Evolutionary conservation across 2,113 vertebrate species (phyloP).

Genomic region (Nyctibius bracteatus): DNA sequence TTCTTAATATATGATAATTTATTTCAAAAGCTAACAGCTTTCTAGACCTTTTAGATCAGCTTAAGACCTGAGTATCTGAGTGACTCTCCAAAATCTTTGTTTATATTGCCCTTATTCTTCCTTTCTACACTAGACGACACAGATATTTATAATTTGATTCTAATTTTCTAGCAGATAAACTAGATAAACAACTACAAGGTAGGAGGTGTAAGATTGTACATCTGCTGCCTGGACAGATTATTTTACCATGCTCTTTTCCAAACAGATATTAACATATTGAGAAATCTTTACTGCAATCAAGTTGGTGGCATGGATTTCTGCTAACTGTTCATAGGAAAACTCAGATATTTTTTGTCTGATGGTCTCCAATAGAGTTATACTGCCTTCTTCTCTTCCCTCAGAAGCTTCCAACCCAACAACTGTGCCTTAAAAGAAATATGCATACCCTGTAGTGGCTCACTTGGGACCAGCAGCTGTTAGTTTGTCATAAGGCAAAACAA

Average conservation of each 20-base stretch:
- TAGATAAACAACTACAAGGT: not conserved
- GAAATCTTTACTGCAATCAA: not conserved
- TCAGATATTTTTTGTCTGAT: not conserved
- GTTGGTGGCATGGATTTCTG: not conserved
- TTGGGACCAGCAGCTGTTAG: not conserved
- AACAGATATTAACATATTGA: not conserved
- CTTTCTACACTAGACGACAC: not conserved
- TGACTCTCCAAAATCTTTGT: not conserved
- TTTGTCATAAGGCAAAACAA: not conserved
- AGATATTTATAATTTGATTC: not conserved
- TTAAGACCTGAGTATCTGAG: not conserved
- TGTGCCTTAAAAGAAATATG: not conserved
- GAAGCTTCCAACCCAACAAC: not conserved
- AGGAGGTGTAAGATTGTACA: not conserved
- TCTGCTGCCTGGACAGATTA: not conserved
- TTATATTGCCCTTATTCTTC: not conserved
- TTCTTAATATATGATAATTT: not conserved
- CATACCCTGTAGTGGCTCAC: fast-evolving
- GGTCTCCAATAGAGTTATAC: not conserved
- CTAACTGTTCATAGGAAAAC: not conserved
- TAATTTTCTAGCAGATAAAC: not conserved
- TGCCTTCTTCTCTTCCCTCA: not conserved
- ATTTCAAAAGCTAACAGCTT: not conserved
- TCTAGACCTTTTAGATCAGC: not conserved
- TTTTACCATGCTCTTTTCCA: not conserved